Evolutionary conservation across 1,140 invertebrate species (phyloP), one percentile per base, ranked within the genome.

Genomic region (Aplysia californica): DNA sequence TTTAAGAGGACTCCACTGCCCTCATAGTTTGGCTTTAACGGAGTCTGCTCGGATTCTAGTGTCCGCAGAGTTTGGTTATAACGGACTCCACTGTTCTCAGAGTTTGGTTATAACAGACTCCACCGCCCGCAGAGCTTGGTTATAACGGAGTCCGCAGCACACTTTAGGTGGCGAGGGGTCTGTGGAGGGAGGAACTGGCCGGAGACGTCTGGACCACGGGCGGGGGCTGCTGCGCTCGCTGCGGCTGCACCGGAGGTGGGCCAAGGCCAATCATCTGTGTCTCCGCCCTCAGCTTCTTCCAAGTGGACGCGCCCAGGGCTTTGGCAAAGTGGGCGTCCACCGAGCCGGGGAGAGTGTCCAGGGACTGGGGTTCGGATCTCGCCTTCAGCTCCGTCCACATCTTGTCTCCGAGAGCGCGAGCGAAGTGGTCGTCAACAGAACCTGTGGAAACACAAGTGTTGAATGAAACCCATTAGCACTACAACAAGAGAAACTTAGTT

Each of bases 261-360:
- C 33, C 10, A 15, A 3, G 5, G 3, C 61, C 35, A 6, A 21
- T 18, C 1, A 75, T 72, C 64, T 87, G 83, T 55, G 81, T 84
- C 56, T 88, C 87, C 5, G 87, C 88, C 76, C 91, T 90, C 33
- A 98, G 92, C 89, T 95, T 94, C 75, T 94, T 92, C 96, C 96
- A 98, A 0, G 96, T 97, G 77, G 97, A 96, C 0, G 96, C 96
- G 0, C 96, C 96, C 4, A 98, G 91, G 1, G 97, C 96, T 91
- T 98, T 98, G 20, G 96, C 96, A 90, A 98, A 98, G 86, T 98
- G 97, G 88, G 98, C 97, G 90, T 98, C 97, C 23, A 98, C 96
- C 84, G 93, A 82, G 3, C 81, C 83, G 18, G 85, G 55, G 15
- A 81, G 77, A 15, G 82, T 44, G 5, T 84, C 84, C 33, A 82